Percentiles rank a stretch among this genome's conserved stretches.
These are phyloP conservation scores for Drosophila quadrilineata DNA, from an alignment of 1,140 invertebrate genomes.

Conservation along the genomic window DNA sequence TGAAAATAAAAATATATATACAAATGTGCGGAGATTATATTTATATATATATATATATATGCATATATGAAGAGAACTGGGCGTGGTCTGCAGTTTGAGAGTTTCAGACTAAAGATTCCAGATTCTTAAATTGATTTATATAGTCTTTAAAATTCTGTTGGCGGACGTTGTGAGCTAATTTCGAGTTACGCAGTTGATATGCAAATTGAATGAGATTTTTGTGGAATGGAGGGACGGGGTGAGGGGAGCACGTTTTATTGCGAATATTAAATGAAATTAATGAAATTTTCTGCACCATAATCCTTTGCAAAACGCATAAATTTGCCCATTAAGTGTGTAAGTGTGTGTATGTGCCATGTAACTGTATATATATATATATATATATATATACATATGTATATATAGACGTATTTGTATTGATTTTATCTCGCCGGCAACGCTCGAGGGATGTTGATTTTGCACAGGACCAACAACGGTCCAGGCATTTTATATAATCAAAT, in stretches of 20 bases:
- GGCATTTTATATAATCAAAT: constrained; percentile 34
- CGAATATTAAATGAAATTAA: constrained; percentile 78
- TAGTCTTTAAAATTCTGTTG: constrained; percentile 40
- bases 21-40: not conserved
- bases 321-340: constrained; percentile 65
- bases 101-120: no score
- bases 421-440: constrained; percentile 67
- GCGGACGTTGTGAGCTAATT: constrained; percentile 12
- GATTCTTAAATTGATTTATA: constrained; percentile 61
- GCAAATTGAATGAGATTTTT: no score
- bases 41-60: constrained; percentile 17
- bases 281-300: constrained; percentile 78
- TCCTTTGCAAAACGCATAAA: constrained; percentile 79
- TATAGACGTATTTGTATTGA: constrained; percentile 53
- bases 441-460: constrained; percentile 58
- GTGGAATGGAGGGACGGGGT: no score
- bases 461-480: constrained; percentile 31
- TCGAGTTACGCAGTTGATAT: constrained; percentile 40
- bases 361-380: constrained; percentile 8
- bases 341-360: constrained; percentile 28
- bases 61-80: no score
- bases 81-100: constrained; percentile 12
- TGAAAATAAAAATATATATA: not conserved
- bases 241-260: constrained; percentile 64
- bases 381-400: constrained; percentile 15